Evolutionary conservation across 2,888 invertebrate genomes (phyloP), one percentile per base, ranked within the genome.

Genomic region (Nycteola revayana): DNA sequence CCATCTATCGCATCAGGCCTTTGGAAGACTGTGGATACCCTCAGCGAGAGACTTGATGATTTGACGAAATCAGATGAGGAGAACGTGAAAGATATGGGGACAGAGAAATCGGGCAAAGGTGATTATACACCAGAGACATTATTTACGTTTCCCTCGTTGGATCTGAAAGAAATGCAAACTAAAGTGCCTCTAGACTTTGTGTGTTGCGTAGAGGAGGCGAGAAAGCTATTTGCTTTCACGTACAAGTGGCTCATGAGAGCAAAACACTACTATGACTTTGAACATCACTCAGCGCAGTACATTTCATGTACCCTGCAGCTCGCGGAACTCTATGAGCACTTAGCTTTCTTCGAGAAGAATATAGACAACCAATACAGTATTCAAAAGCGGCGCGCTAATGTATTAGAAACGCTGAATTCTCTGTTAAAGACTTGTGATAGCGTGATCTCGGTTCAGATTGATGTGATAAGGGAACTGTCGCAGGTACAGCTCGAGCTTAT

Each of bases 341-440:
- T 95, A 31, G 91, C 93, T 0, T 93, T 93, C 68, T 95, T 94
- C 75, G 95, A 95, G 69, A 81, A 89, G 22, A 92, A 93, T 60
- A 82, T 93, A 24, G 94, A 94, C 42, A 78, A 75, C 41, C 87
- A 87, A 49, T 92, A 92, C 58, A 87, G 76, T 40, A 86, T 92
- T 10, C 92, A 92, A 51, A 91, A 90, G 62, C 78, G 90, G 26
- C 75, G 92, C 9, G 90, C 90, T 1, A 91, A 92, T 30, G 89
- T 91, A 9, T 62, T 92, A 9, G 92, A 92, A 60, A 86, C 89
- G 0, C 66, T 92, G 0, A 90, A 90, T 56, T 81, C 88, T 0
- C 66, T 92, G 42, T 63, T 92, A 23, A 90, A 89, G 60, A 79
- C 75, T 0, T 80, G 85, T 49, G 85, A 85, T 36, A 80, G 75